phyloP scores from a whole-genome alignment of 2,888 invertebrate genomes.

The Nomada hirtipes region DNA sequence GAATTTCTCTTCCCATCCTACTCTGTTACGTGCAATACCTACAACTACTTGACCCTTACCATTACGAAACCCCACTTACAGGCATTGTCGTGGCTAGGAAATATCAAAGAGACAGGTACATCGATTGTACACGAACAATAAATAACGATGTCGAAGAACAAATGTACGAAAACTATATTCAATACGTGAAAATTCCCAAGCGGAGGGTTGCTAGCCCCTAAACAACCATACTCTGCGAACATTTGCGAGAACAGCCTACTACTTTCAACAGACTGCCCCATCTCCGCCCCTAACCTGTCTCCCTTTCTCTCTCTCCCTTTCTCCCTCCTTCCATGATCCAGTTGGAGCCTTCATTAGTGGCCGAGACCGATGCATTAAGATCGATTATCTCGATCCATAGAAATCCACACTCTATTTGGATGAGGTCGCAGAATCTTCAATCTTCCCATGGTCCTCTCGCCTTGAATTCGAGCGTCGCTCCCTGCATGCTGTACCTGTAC shows the following conservation, averaged over 20 bases:
- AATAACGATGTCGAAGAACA: too few species aligned
- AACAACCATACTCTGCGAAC: not conserved
- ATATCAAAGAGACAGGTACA: too few species aligned
- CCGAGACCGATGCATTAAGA: slow-evolving; percentile 57
- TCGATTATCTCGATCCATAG: slow-evolving; percentile 66
- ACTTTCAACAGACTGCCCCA: too few species aligned
- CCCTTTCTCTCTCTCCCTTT: slow-evolving; percentile 35
- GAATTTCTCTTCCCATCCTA: not conserved
- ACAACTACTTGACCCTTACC: too few species aligned
- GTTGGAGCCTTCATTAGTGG: slow-evolving; percentile 49
- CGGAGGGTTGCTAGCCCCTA: not conserved
- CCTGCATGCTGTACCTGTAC: not conserved
- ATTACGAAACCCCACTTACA: too few species aligned
- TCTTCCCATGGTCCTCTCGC: not conserved
- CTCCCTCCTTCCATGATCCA: not conserved
- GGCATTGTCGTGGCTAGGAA: too few species aligned
- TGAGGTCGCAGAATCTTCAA: slow-evolving; percentile 55
- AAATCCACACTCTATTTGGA: slow-evolving; percentile 49
- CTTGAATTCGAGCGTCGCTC: not conserved
- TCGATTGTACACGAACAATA: too few species aligned
- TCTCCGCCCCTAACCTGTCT: too few species aligned
- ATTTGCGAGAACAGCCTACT: slow-evolving; percentile 2
- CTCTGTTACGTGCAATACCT: too few species aligned
- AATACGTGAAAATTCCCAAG: too few species aligned
- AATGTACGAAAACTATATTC: too few species aligned